These are phyloP conservation scores for Porites australiensis DNA, from an alignment of 64 coral and sea anemone genomes.

Conservation along the genomic window DNA sequence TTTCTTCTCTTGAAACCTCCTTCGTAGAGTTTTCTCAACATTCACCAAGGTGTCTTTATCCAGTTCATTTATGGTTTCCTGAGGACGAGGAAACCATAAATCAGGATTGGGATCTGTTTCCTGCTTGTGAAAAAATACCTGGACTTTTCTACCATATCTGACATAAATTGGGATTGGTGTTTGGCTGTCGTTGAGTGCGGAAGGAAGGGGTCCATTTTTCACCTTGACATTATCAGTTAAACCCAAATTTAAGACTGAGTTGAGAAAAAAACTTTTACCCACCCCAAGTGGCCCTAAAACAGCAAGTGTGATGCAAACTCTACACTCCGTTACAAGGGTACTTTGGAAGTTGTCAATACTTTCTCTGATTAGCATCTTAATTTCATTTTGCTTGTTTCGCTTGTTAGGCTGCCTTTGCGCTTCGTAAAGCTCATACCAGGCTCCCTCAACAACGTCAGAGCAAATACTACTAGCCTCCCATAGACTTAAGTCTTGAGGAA, in stretches of 20 bases:
- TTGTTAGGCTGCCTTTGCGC: not conserved
- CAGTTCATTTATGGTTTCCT: not conserved
- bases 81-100: not conserved
- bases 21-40: constrained; percentile 1
- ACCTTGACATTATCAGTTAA: not conserved
- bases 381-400: not conserved
- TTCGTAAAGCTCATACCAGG: constrained; percentile 60
- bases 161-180: constrained; percentile 64
- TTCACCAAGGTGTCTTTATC: not conserved
- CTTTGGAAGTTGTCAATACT: constrained; percentile 21
- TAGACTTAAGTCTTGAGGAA: not conserved
- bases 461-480: constrained; percentile 35
- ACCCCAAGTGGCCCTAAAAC: constrained; percentile 67
- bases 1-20: constrained; percentile 11
- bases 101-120: not conserved
- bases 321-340: constrained; percentile 48
- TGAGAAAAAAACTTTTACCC: constrained; percentile 60
- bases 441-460: constrained; percentile 55
- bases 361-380: constrained; percentile 48
- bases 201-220: constrained; percentile 39
- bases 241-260: constrained; percentile 29
- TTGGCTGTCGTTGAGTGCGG: constrained; percentile 33
- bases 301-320: constrained; percentile 36
- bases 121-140: constrained; percentile 3
- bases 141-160: constrained; percentile 25